A percentile compares a stretch with the other conserved stretches of the same genome.
phyloP scores from a whole-genome alignment of 2,888 invertebrate species.

The Agrilus mali region DNA sequence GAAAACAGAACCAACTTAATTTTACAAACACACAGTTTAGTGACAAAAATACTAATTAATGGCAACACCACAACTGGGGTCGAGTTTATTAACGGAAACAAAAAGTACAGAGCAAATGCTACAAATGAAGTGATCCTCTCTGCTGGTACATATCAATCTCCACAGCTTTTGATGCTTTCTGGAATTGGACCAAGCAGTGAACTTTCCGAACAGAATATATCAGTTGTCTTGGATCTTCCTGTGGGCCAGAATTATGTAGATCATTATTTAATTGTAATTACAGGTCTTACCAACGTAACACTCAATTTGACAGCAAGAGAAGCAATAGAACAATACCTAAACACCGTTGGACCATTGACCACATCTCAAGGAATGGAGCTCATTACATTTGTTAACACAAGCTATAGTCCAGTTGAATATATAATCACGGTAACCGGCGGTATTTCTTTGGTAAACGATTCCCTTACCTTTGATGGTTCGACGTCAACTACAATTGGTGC shows the following conservation, averaged over 20 bases:
- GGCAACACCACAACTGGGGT: slow-evolving; percentile 37
- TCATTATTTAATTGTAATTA: slow-evolving; percentile 29
- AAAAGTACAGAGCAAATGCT: slow-evolving; percentile 34
- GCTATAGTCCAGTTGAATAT: too few species aligned
- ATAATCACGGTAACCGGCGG: too few species aligned
- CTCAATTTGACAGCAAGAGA: too few species aligned
- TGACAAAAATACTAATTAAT: slow-evolving; percentile 46
- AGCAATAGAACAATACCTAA: too few species aligned
- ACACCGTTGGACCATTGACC: too few species aligned
- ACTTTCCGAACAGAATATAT: slow-evolving; percentile 37
- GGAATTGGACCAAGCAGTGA: slow-evolving; percentile 50
- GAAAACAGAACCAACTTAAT: slow-evolving; percentile 40
- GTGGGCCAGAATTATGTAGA: slow-evolving; percentile 66
- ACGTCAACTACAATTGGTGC: too few species aligned
- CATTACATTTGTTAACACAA: too few species aligned
- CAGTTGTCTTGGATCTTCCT: slow-evolving; percentile 47
- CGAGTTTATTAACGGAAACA: slow-evolving; percentile 37
- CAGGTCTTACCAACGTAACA: too few species aligned
- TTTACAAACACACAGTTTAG: slow-evolving; percentile 39
- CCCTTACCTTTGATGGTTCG: too few species aligned
- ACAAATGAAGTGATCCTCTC: slow-evolving; percentile 50
- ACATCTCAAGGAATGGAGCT: too few species aligned
- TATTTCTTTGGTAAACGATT: too few species aligned
- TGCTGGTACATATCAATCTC: slow-evolving; percentile 47
- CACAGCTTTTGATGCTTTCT: slow-evolving; percentile 50